Conservation (phyloP, 2,888 invertebrate genomes). For the Habroteleia sp. region DNA sequence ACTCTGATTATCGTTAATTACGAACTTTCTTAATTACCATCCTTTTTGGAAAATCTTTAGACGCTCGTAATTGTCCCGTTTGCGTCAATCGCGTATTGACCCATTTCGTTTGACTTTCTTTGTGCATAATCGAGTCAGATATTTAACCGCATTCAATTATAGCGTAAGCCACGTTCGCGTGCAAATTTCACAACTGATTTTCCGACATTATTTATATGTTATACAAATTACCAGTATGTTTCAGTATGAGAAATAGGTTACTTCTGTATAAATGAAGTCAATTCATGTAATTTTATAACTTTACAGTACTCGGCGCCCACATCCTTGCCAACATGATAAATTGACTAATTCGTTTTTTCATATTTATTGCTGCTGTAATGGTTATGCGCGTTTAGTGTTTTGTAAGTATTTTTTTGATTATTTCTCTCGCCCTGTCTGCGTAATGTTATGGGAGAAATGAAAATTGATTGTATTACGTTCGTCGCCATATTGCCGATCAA, state of each 20-base stretch:
- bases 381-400: too few relatives aligned
- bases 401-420: too few relatives aligned
- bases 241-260: too few relatives aligned
- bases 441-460: too few relatives aligned
- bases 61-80: conserved; percentile 14
- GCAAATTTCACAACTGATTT: conserved; percentile 1
- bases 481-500: conserved; percentile 49
- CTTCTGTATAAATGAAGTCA: neutral
- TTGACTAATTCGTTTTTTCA: too few relatives aligned
- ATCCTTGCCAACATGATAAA: too few relatives aligned
- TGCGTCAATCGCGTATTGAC: conserved; percentile 6
- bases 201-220: conserved; percentile 1
- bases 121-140: conserved; percentile 13
- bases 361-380: too few relatives aligned
- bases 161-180: conserved; percentile 6
- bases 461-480: conserved; percentile 5
- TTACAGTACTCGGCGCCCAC: too few relatives aligned
- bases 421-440: too few relatives aligned
- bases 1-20: conserved; percentile 45
- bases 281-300: too few relatives aligned
- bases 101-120: conserved; percentile 15
- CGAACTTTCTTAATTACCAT: conserved; percentile 40
- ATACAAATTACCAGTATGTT: too few relatives aligned
- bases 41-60: conserved; percentile 11
- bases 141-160: conserved; percentile 15